Percentiles rank a stretch among this genome's conserved stretches.
phyloP scores from a whole-genome alignment of 2,113 vertebrate genomes.

The Scopus umbretta region DNA sequence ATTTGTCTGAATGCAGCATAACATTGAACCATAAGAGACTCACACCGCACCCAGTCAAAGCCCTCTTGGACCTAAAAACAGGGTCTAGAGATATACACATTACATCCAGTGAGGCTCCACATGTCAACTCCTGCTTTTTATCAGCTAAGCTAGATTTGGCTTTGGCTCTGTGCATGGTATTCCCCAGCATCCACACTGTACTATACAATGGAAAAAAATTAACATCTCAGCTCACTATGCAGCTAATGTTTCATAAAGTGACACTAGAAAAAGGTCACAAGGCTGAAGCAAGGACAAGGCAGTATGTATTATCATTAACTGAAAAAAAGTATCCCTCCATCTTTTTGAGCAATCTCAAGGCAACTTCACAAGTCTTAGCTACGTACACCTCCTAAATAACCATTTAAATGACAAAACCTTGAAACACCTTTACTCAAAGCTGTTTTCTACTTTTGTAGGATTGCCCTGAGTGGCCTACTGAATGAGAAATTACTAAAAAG shows the following conservation, averaged over 20 bases:
- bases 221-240: background rate
- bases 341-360: background rate
- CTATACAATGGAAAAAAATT: background rate
- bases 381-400: background rate
- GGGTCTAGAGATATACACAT: background rate
- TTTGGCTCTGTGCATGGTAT: background rate
- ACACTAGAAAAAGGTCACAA: background rate
- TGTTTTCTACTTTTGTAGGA: background rate
- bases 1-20: background rate
- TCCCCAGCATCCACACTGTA: background rate
- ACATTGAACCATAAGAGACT: background rate
- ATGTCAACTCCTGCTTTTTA: background rate
- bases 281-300: background rate
- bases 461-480: background rate
- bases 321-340: background rate
- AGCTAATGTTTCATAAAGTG: background rate
- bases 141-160: background rate
- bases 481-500: background rate
- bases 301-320: background rate
- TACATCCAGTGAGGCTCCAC: background rate
- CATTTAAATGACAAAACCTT: background rate
- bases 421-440: background rate
- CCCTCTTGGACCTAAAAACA: background rate
- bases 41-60: background rate
- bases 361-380: background rate